phyloP scores from a whole-genome alignment of 2,797 vertebrate genomes.

The Gephyroberyx darwinii region DNA sequence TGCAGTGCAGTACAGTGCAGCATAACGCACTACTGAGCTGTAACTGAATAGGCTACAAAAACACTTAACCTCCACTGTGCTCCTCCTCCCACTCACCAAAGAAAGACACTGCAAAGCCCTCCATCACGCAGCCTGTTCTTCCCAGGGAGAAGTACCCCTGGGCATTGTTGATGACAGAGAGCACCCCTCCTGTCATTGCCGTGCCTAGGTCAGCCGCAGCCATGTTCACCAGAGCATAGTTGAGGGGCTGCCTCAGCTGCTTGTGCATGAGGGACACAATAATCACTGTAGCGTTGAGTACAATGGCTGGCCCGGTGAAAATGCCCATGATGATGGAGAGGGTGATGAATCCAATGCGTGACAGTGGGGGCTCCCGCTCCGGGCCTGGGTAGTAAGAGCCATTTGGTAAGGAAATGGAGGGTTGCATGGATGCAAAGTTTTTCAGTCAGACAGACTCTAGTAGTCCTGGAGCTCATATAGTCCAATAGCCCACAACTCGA shows the following conservation, averaged over 20 bases:
- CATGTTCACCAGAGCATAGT: slow-evolving; percentile 82
- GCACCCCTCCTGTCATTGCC: slow-evolving; percentile 74
- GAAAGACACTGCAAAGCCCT: slow-evolving; percentile 81
- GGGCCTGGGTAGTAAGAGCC: slow-evolving; percentile 52
- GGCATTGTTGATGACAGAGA: slow-evolving; percentile 80
- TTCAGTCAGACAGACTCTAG: background rate
- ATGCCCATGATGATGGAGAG: slow-evolving; percentile 77
- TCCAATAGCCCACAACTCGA: slow-evolving; percentile 24
- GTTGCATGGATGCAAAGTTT: slow-evolving; percentile 3
- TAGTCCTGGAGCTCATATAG: slow-evolving; percentile 20
- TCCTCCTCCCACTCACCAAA: slow-evolving; percentile 73
- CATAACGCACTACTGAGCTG: too few species aligned
- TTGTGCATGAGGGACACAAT: slow-evolving; percentile 75
- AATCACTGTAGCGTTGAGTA: slow-evolving; percentile 79
- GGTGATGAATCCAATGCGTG: slow-evolving; percentile 70
- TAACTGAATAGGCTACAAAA: too few species aligned
- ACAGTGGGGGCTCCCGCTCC: slow-evolving; percentile 63
- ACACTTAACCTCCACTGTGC: background rate
- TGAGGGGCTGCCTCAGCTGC: slow-evolving; percentile 81
- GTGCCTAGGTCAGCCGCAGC: slow-evolving; percentile 79
- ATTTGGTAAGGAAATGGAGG: slow-evolving; percentile 42
- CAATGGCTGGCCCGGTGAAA: slow-evolving; percentile 74
- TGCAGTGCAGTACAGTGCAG: too few species aligned
- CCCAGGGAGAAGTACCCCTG: slow-evolving; percentile 79
- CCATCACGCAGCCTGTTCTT: slow-evolving; percentile 78